Evolutionary conservation across 2,113 vertebrate genomes (phyloP).

Genomic region (Ramphastos sulfuratus): DNA sequence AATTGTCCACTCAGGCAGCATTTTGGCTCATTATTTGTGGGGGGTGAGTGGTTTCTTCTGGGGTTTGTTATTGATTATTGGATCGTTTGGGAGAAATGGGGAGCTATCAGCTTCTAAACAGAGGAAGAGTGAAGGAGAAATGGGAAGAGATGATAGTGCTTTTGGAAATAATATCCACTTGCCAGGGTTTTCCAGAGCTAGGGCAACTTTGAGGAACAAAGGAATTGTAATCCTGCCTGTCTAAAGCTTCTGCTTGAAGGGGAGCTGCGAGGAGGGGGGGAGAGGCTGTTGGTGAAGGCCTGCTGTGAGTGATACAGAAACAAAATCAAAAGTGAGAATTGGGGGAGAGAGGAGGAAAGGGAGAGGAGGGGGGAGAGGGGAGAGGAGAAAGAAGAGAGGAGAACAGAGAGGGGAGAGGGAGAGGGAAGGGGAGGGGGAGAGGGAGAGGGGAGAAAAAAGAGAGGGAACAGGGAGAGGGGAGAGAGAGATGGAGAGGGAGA

Average conservation of each 20-base stretch:
- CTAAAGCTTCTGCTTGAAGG: not conserved
- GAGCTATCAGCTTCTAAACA: not conserved
- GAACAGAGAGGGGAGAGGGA: too few relatives aligned
- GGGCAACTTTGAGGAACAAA: not conserved
- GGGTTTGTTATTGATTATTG: not conserved
- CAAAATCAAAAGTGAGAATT: too few relatives aligned
- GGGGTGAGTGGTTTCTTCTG: not conserved
- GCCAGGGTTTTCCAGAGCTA: not conserved
- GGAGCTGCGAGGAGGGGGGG: too few relatives aligned
- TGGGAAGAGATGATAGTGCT: not conserved
- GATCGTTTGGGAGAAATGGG: not conserved
- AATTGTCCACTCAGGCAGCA: not conserved
- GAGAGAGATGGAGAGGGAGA: too few relatives aligned
- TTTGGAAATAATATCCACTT: not conserved
- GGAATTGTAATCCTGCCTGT: not conserved
- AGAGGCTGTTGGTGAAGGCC: too few relatives aligned
- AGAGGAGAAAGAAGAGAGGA: too few relatives aligned
- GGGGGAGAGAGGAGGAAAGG: too few relatives aligned
- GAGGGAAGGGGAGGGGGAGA: too few relatives aligned
- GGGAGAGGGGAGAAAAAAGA: too few relatives aligned
- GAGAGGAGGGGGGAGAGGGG: too few relatives aligned
- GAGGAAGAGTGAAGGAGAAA: not conserved
- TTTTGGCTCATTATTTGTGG: not conserved
- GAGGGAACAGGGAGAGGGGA: too few relatives aligned
- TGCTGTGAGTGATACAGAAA: too few relatives aligned